Base-by-base conservation (phyloP, 2,888 invertebrate species). In the Limenitis camilla region DNA sequence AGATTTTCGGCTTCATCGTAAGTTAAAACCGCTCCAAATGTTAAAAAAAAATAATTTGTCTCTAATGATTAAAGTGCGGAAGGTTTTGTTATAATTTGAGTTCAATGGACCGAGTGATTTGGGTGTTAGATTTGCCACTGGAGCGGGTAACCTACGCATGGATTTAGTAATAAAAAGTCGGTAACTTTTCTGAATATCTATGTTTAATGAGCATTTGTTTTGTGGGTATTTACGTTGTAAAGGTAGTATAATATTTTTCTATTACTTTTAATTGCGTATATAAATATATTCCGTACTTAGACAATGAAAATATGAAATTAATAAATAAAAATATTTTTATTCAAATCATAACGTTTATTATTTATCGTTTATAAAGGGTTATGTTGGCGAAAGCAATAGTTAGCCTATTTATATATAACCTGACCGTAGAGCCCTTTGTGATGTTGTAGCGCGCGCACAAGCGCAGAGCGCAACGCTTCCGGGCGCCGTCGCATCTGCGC, bases 121-220 rank as follows among this genome's bases (percentile, higher is more conserved):
- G 71, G 64, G 82, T 85, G 80, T 80, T 73, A 78, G 68, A 72
- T 69, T 65, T 68, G 72, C 72, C 44, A 40, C 40, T 40, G 52
- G 44, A 41, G 69, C 71, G 74, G 78, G 74, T 80, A 74, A 75
- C 54, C 80, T 67, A 67, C 81, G 76, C 82, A 76, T 84, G 86
- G 87, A 87, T 86, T 80, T 84, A 77, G 74, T 80, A 72, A 74
- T 81, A 78, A 85, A 86, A 86, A 84, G 86, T 86, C 85, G 85
- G 86, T 87, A 86, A 83, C 76, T 74, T 81, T 83, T 76, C 69
- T 72, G 66, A 71, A 61, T 43, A 63, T 61, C 61, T 55, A 19
- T 60, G 58, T 60, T 58, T 29, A 47, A 11, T 9, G 19, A 19
- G 19, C 19, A 19, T 19, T 19, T 19, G 19, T 19, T 19, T 19